Conservation (phyloP, 2,113 vertebrate species). For the Acrocephalus arundinaceus region DNA sequence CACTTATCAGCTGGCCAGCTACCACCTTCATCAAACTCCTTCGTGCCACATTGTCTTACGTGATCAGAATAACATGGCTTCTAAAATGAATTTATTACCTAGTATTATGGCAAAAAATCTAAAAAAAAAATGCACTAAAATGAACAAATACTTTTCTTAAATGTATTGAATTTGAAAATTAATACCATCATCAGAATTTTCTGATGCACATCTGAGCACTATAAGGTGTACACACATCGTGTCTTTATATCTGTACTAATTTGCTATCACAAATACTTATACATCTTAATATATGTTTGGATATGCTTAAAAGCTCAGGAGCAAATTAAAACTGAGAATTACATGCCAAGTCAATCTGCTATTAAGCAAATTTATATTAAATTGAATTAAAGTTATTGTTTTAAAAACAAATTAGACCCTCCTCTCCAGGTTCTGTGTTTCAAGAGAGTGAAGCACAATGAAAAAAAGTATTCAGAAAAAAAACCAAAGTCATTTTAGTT, state of each 20-base stretch:
- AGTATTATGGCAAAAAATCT: background rate
- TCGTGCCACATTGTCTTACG: background rate
- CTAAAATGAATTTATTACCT: background rate
- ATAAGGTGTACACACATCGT: fast-evolving
- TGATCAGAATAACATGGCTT: background rate
- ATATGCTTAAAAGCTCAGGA: background rate
- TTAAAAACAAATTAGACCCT: background rate
- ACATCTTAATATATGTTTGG: background rate
- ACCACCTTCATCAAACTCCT: background rate
- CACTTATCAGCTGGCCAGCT: background rate
- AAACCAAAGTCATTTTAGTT: background rate
- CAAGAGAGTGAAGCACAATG: background rate
- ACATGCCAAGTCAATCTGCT: background rate
- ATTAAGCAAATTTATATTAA: background rate
- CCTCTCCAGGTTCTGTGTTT: background rate
- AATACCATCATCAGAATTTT: background rate
- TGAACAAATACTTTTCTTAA: background rate
- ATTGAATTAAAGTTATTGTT: background rate
- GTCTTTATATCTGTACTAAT: background rate
- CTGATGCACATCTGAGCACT: background rate
- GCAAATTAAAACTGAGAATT: background rate
- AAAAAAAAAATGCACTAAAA: background rate
- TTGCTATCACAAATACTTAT: background rate
- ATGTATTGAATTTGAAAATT: background rate
- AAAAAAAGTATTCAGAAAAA: background rate